Percentiles rank a stretch among this genome's conserved stretches.
Evolutionary conservation across 2,888 invertebrate genomes (phyloP).

Genomic region (Cyaniris semiargus): DNA sequence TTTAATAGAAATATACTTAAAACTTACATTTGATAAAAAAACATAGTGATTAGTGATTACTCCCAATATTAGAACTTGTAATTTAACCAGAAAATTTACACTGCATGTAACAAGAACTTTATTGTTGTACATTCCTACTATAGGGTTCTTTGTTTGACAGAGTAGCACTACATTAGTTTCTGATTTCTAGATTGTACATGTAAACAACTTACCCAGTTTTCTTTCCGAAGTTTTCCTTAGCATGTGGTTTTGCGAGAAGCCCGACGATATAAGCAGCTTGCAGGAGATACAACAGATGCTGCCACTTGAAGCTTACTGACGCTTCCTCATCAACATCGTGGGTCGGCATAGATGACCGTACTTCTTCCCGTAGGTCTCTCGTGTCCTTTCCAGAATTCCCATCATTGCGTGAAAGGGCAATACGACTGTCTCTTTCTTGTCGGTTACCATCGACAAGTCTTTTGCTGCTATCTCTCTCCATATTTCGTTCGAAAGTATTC

Average conservation of each 20-base stretch:
- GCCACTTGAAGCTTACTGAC: conserved; percentile 50
- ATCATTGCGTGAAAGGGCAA: not conserved
- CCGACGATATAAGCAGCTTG: conserved; percentile 63
- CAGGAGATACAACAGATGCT: conserved; percentile 60
- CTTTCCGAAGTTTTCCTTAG: conserved; percentile 33
- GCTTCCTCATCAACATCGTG: not conserved
- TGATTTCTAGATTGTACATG: no score
- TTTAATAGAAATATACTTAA: no score
- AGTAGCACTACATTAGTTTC: no score
- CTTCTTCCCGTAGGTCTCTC: not conserved
- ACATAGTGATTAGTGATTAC: no score
- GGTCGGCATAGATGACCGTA: not conserved
- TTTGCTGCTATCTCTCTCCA: conserved; percentile 25
- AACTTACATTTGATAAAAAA: no score
- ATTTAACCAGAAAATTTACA: no score
- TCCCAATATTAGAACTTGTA: no score
- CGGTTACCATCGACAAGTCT: conserved; percentile 4
- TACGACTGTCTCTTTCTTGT: not conserved
- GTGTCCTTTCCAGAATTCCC: not conserved
- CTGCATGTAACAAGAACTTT: no score
- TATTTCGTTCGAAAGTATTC: conserved; percentile 6
- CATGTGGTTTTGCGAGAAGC: conserved; percentile 52
- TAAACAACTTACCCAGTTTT: conserved; percentile 34
- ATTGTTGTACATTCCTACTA: no score
- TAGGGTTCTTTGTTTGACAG: no score